Base-by-base conservation (phyloP, 1,140 invertebrate species). In the Stenopsyche tienmushanensis region DNA sequence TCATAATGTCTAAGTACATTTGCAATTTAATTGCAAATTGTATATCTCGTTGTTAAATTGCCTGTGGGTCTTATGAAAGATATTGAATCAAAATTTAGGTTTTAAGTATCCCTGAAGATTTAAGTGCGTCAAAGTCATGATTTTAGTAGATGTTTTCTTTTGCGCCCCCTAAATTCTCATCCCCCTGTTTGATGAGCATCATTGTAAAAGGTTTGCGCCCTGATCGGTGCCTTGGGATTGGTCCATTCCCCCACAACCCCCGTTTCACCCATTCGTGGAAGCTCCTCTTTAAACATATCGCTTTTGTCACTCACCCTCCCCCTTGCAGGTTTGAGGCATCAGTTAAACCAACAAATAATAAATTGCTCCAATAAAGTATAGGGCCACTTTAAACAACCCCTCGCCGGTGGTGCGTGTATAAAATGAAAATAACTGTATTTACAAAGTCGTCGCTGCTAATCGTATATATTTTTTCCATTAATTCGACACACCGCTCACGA, bases 281-380 rank as follows among this genome's bases (percentile, higher is more conserved):
- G 49, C 5, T 20, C 26, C 60, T 45, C 41, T 47, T 44, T 20
- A 44, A 21, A 60, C 41, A 58, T 58, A 58, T 42, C 23, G 25
- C 41, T 42, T 57, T 29, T 17, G 45, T 39, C 49, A 53, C 41
- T 20, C 60, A n/a, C 53, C 53, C 53, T 57, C 26, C 15, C 55
- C 55, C 44, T 24, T 24, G 34, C 24, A 45, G 39, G 39, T 52
- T 62, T 62, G 47, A 41, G 41, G 63, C 63, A 65, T 65, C 63
- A 65, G 63, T 60, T 58, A 65, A 69, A 69, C 18, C 62, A 69
- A 69, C 67, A 69, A 65, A 69, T 69, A 69, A 69, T 69, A 65
- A 69, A 69, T 69, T 69, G 67, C 42, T 60, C 44, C 50, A 54
- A 57, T 65, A 55, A 68, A 47, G 42, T 58, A 45, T 25, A 45